These are phyloP conservation scores for Dusona sp. DNA, from an alignment of 2,888 invertebrate species.

Conservation along the genomic window DNA sequence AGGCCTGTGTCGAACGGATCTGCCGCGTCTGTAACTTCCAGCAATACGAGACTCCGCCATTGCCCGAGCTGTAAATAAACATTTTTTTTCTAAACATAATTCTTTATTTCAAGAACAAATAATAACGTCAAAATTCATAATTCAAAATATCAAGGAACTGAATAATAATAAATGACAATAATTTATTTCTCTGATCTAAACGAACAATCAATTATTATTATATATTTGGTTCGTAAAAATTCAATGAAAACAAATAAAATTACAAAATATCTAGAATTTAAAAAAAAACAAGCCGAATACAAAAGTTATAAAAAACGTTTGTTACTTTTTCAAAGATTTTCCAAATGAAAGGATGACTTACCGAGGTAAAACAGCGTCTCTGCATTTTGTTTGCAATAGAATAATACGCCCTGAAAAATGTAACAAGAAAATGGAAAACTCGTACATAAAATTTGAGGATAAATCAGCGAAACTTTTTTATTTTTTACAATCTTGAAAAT, in stretches of 20 bases:
- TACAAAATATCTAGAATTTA: background rate
- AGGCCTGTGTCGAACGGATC: conserved; percentile 78
- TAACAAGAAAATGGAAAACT: conserved; percentile 17
- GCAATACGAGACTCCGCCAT: conserved; percentile 71
- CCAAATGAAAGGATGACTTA: conserved; percentile 72
- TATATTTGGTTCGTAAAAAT: background rate
- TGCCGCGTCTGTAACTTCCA: conserved; percentile 79
- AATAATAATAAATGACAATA: background rate
- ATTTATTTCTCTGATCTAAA: too few species aligned
- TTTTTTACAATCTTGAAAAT: conserved; percentile 47
- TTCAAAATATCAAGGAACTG: background rate
- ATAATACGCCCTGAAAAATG: conserved; percentile 78
- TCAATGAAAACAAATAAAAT: background rate
- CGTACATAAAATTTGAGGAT: conserved; percentile 2
- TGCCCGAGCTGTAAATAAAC: conserved; percentile 70
- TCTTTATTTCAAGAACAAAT: background rate
- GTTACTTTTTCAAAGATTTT: background rate
- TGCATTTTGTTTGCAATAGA: conserved; percentile 76
- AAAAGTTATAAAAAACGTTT: background rate
- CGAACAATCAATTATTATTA: background rate
- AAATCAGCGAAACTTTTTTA: conserved; percentile 59
- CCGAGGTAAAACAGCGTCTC: conserved; percentile 72
- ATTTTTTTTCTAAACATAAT: background rate
- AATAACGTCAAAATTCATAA: too few species aligned
- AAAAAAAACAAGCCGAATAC: background rate